These are phyloP conservation scores for Arnoldichthys spilopterus DNA, from an alignment of 2,797 vertebrate genomes.

Conservation along the genomic window DNA sequence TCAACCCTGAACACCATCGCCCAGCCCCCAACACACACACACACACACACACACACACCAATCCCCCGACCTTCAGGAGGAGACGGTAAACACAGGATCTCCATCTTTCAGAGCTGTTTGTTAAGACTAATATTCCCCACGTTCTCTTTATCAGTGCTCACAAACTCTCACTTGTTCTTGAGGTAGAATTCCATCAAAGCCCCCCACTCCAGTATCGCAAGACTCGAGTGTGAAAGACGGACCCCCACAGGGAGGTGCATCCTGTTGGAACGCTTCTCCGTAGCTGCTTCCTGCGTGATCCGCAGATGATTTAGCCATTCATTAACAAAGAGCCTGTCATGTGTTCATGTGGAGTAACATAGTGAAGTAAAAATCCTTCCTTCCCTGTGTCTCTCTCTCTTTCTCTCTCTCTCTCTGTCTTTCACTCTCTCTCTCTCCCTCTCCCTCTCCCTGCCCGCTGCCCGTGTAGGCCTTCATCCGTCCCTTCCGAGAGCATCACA, in stretches of 20 bases:
- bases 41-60: too few relatives aligned
- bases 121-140: slow-evolving; percentile 21
- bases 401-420: neutral
- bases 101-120: slow-evolving; percentile 28
- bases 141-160: neutral
- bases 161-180: slow-evolving; percentile 27
- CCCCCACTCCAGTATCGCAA: neutral
- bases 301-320: slow-evolving; percentile 18
- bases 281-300: neutral
- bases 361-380: too few relatives aligned
- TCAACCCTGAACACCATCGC: slow-evolving; percentile 33
- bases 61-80: slow-evolving; percentile 18
- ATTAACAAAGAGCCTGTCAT: neutral
- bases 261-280: neutral
- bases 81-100: neutral
- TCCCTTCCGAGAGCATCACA: slow-evolving; percentile 70
- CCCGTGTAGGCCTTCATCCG: slow-evolving; percentile 67
- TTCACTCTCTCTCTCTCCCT: slow-evolving; percentile 25
- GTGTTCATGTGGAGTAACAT: neutral
- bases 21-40: neutral
- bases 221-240: neutral
- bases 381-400: neutral
- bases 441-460: neutral
- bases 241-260: neutral
- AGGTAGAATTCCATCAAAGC: neutral